These are phyloP conservation scores for Drosophila mulleri DNA, from an alignment of 2,888 invertebrate genomes.

Conservation along the genomic window DNA sequence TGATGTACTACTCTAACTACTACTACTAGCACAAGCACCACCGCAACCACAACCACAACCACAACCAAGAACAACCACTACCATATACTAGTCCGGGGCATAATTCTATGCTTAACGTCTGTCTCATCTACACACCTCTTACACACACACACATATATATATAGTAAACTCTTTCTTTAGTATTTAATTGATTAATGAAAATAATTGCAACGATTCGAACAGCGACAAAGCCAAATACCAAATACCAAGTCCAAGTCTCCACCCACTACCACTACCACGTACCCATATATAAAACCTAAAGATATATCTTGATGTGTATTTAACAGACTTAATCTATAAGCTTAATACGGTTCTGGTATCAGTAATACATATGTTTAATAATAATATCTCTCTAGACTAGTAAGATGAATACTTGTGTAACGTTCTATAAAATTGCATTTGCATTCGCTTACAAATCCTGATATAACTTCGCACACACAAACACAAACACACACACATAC, in stretches of 20 bases:
- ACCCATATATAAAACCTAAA: constrained; percentile 9
- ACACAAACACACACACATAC: constrained; percentile 9
- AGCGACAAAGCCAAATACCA: constrained; percentile 2
- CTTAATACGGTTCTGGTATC: constrained; percentile 72
- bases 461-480: constrained; percentile 13
- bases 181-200: constrained; percentile 20
- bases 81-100: constrained; percentile 38
- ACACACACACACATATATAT: constrained; percentile 20
- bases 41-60: background rate
- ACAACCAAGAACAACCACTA: constrained; percentile 10
- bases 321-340: constrained; percentile 69
- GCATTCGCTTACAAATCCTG: constrained; percentile 63
- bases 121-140: constrained; percentile 35
- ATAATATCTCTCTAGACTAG: constrained; percentile 42
- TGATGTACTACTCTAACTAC: constrained; percentile 50
- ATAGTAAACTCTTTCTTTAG: constrained; percentile 7
- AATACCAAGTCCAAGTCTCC: constrained; percentile 11
- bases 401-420: constrained; percentile 67
- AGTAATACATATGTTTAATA: constrained; percentile 54
- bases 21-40: constrained; percentile 35
- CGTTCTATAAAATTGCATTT: constrained; percentile 71
- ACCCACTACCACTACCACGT: constrained; percentile 35
- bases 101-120: constrained; percentile 61
- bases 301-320: constrained; percentile 53
- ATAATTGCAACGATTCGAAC: constrained; percentile 13